A percentile compares a stretch with the other conserved stretches of the same genome.
phyloP scores from a whole-genome alignment of 2,113 vertebrate species.

The Hydrochoerus hydrochaeris region DNA sequence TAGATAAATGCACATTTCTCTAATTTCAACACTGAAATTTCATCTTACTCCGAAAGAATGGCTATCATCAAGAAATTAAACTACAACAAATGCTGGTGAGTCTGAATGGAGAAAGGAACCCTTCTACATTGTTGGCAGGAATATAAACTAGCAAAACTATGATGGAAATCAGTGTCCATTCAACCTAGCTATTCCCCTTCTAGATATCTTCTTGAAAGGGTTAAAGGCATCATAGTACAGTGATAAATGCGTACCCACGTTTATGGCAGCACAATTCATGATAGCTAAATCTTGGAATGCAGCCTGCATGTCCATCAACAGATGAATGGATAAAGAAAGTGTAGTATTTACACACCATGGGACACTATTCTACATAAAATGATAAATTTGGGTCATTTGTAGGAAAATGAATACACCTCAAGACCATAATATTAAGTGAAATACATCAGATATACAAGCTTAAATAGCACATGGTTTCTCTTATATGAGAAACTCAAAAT shows the following conservation, averaged over 20 bases:
- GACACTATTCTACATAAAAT: background rate
- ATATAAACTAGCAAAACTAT: background rate
- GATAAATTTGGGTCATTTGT: background rate
- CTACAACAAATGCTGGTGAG: background rate
- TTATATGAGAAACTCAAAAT: background rate
- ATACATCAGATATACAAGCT: background rate
- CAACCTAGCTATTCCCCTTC: background rate
- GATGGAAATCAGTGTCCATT: background rate
- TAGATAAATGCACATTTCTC: background rate
- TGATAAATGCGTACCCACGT: background rate
- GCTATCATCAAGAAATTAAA: background rate
- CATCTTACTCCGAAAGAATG: background rate
- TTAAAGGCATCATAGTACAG: background rate
- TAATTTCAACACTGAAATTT: background rate
- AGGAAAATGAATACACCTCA: background rate
- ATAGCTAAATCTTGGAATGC: background rate
- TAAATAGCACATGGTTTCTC: background rate
- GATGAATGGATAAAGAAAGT: background rate
- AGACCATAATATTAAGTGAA: background rate
- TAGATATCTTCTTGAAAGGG: background rate
- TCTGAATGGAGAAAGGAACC: background rate
- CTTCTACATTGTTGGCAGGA: background rate
- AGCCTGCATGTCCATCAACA: background rate
- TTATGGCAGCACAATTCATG: background rate
- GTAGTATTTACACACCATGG: background rate